phyloP scores from a whole-genome alignment of 2,113 vertebrate species.

The Plotosus lineatus region DNA sequence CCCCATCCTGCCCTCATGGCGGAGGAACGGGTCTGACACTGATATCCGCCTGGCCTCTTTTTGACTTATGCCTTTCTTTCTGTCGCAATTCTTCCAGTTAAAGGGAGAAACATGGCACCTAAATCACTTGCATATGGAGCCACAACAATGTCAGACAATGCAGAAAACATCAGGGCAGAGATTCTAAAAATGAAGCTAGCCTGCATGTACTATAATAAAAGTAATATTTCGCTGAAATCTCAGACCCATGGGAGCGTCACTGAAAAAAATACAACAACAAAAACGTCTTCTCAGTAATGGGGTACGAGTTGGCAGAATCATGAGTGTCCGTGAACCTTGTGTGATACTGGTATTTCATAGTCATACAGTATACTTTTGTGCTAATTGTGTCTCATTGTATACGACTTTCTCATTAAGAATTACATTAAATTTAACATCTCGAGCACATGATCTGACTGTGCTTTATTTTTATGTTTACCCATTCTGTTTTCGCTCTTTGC shows the following conservation, averaged over 20 bases:
- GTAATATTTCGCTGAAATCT: conserved; percentile 15
- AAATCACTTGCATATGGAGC: conserved; percentile 53
- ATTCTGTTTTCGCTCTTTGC: background rate
- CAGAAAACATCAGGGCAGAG: conserved; percentile 17
- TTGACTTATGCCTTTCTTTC: conserved; percentile 51
- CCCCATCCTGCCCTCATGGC: conserved; percentile 8
- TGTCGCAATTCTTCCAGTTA: conserved; percentile 43
- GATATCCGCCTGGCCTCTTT: conserved; percentile 47
- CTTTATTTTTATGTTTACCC: background rate
- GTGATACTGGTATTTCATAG: background rate
- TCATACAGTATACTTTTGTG: background rate
- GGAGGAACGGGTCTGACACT: conserved; percentile 49
- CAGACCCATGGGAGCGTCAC: background rate
- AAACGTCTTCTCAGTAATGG: background rate
- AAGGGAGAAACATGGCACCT: conserved; percentile 38
- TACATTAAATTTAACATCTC: background rate
- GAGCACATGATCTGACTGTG: background rate
- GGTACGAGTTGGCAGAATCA: background rate
- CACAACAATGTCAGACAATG: background rate
- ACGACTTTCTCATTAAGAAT: conserved; percentile 9
- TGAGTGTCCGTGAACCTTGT: background rate
- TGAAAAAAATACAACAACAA: background rate
- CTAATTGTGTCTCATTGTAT: background rate
- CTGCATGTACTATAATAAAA: conserved; percentile 31
- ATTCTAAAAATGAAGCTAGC: background rate